A percentile compares a stretch with the other conserved stretches of the same genome.
phyloP scores from a whole-genome alignment of 1,140 invertebrate genomes.

The Bombus affinis region DNA sequence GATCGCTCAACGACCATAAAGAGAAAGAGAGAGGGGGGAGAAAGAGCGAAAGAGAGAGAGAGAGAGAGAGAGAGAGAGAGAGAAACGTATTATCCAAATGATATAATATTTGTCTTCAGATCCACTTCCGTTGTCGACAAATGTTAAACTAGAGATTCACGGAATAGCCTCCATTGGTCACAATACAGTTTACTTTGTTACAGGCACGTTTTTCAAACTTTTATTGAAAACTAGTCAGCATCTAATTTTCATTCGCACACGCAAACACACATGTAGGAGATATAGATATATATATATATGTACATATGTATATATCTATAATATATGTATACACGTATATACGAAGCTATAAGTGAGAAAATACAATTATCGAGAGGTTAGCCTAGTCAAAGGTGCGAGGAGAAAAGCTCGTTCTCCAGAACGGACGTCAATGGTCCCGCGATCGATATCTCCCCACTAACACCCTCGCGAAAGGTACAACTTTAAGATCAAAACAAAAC shows the following conservation, averaged over 20 bases:
- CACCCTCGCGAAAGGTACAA: conserved; percentile 52
- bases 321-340: neutral
- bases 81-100: neutral
- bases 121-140: conserved; percentile 16
- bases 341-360: conserved; percentile 13
- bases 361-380: conserved; percentile 51
- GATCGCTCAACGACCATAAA: neutral
- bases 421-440: conserved; percentile 68
- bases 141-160: conserved; percentile 19
- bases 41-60: no score
- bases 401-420: conserved; percentile 63
- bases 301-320: neutral
- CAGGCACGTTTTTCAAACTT: conserved; percentile 24
- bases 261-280: neutral
- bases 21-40: neutral
- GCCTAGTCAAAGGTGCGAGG: conserved; percentile 42
- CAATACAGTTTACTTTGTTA: conserved; percentile 4
- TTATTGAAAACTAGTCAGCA: neutral
- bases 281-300: neutral
- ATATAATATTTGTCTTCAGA: neutral
- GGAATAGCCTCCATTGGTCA: conserved; percentile 23
- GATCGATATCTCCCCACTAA: conserved; percentile 65
- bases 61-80: neutral
- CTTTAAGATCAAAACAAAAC: conserved; percentile 67
- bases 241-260: conserved; percentile 21